Evolutionary conservation across 2,113 vertebrate genomes (phyloP), one percentile per base, ranked within the genome.

Genomic region (Aegithalos caudatus): DNA sequence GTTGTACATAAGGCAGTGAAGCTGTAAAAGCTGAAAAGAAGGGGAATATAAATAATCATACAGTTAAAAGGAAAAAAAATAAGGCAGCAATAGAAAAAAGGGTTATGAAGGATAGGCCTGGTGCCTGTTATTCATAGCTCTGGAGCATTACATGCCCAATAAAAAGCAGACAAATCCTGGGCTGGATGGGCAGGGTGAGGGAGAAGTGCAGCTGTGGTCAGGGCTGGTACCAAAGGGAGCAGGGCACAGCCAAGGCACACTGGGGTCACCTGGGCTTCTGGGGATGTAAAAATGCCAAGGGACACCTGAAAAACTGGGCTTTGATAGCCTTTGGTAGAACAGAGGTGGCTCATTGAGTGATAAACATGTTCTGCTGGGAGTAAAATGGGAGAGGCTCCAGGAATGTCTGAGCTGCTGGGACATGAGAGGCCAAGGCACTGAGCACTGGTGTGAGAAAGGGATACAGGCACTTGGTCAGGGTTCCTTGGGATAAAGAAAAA

Each of bases 1-100:
- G 37, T 77, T 86, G 20, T 28, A 35, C 7, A 6, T 38, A 84
- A 90, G 24, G 72, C 57, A 82, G 65, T 37, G 37, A 92, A 61
- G 61, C 58, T 91, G 69, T 92, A 71, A 90, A 94, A 91, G 73
- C 51, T 78, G 47, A 71, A 90, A 91, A 89, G 38, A 71, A 67
- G 22, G 29, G 25, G 22, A 78, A 61, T 88, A 23, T 40, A 70
- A 92, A 35, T 76, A 82, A 80, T 48, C 12, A 15, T 17, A 53
- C 11, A 40, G 29, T 73, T 67, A 38, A 73, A 66, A 56, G 54
- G 9, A 14, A 62, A 29, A 35, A 50, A 17, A 44, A 57, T 50
- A 38, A 65, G 9, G 48, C 27, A 29, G 44, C 57, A 83, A 37
- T 57, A 70, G 58, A 40, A 28, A 50, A 86, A 65, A 58, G 2